Conservation (phyloP, 2,888 invertebrate genomes). For the Leptopilina drosophilae region DNA sequence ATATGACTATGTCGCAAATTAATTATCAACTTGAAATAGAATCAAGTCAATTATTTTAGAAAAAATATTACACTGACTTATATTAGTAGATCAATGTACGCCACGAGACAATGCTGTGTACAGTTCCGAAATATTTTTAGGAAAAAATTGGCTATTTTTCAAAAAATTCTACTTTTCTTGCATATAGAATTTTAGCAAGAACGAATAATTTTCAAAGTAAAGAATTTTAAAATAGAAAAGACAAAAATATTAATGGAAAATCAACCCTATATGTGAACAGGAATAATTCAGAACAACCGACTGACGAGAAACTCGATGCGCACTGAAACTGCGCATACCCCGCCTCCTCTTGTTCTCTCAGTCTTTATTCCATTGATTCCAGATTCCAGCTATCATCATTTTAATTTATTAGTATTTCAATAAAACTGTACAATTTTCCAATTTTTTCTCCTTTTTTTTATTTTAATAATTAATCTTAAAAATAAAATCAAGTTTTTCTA, state of each 20-base stretch:
- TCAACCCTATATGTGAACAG: slow-evolving; percentile 51
- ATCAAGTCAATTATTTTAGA: neutral
- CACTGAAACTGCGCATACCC: slow-evolving; percentile 49
- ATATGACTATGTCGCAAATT: neutral
- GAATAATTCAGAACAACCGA: slow-evolving; percentile 51
- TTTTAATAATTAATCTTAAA: no score
- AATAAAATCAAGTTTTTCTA: no score
- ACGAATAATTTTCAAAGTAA: slow-evolving; percentile 26
- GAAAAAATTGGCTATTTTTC: slow-evolving; percentile 11
- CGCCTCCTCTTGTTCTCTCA: neutral
- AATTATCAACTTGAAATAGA: slow-evolving; percentile 18
- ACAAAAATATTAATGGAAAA: slow-evolving; percentile 54
- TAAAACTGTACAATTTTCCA: neutral
- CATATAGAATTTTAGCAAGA: slow-evolving; percentile 15
- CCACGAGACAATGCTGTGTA: slow-evolving; percentile 30
- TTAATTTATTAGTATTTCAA: neutral
- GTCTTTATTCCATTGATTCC: neutral
- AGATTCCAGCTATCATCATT: neutral
- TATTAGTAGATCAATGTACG: slow-evolving; percentile 32
- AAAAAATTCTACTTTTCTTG: slow-evolving; percentile 23
- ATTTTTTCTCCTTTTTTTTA: neutral
- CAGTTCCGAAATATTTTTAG: slow-evolving; percentile 34
- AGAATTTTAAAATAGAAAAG: slow-evolving; percentile 30
- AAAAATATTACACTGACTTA: slow-evolving; percentile 36
- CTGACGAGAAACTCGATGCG: slow-evolving; percentile 51